phyloP scores from a whole-genome alignment of 2,888 invertebrate species.

The Drosophila yooni region DNA sequence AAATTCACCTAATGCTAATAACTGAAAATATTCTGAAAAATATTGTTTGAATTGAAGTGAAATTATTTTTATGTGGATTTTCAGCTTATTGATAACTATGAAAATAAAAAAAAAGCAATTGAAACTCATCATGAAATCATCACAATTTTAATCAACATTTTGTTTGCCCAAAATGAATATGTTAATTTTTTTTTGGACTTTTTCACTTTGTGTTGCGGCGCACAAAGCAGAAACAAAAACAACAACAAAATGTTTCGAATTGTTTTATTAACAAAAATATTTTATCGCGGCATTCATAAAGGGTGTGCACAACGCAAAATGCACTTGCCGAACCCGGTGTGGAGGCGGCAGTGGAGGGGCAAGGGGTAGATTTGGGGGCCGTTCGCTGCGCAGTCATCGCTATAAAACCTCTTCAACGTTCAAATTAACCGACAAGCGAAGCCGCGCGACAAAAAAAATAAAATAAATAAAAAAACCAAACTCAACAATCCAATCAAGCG shows the following conservation, averaged over 20 bases:
- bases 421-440: conserved; percentile 61
- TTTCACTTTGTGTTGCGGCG: conserved; percentile 1
- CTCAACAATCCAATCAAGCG: conserved; percentile 53
- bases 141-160: neutral
- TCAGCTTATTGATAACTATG: neutral
- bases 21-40: conserved; percentile 2
- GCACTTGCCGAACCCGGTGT: conserved; percentile 55
- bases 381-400: conserved; percentile 47
- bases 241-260: conserved; percentile 45
- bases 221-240: neutral
- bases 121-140: conserved; percentile 6
- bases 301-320: conserved; percentile 61
- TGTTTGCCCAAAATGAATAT: neutral
- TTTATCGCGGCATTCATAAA: conserved; percentile 75
- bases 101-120: neutral
- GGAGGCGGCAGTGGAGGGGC: neutral
- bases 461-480: conserved; percentile 12
- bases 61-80: neutral
- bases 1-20: conserved; percentile 43
- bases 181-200: conserved; percentile 25
- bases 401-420: conserved; percentile 73
- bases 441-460: conserved; percentile 54
- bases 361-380: neutral
- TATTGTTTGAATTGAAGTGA: neutral
- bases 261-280: conserved; percentile 76